A percentile compares a stretch with the other conserved stretches of the same genome.
These are phyloP conservation scores for Gastracanthus pulcherrimus DNA, from an alignment of 2,888 invertebrate species.

Conservation along the genomic window DNA sequence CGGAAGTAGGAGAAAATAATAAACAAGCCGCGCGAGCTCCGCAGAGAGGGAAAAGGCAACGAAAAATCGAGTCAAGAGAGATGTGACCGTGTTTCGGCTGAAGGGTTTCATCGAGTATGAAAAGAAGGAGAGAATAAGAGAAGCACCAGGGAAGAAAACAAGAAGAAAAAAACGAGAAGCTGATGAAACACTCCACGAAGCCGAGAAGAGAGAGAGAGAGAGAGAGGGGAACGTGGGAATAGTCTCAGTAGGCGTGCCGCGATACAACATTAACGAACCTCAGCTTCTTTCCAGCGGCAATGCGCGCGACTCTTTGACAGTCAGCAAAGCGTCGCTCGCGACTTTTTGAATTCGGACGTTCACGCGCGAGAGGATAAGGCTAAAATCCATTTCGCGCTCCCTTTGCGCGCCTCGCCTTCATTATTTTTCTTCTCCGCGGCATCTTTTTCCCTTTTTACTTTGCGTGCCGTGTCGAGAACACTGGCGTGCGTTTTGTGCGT, in stretches of 20 bases:
- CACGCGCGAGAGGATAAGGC: background rate
- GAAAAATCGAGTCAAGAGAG: conserved; percentile 39
- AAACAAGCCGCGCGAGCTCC: conserved; percentile 15
- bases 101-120: conserved; percentile 34
- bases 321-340: background rate
- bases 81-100: conserved; percentile 37
- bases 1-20: background rate
- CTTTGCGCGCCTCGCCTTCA: background rate
- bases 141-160: background rate
- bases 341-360: background rate
- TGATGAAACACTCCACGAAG: conserved; percentile 8
- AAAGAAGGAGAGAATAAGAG: background rate
- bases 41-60: background rate
- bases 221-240: background rate
- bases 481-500: background rate
- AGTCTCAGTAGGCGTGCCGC: too few relatives aligned
- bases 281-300: background rate
- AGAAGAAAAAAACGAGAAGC: background rate
- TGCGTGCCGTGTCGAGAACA: background rate
- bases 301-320: background rate
- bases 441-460: background rate
- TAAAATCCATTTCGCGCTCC: background rate
- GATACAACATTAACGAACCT: conserved; percentile 27
- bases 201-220: background rate
- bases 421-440: background rate